Conservation (phyloP, 2,888 invertebrate genomes). For the Ramazzottius varieornatus region DNA sequence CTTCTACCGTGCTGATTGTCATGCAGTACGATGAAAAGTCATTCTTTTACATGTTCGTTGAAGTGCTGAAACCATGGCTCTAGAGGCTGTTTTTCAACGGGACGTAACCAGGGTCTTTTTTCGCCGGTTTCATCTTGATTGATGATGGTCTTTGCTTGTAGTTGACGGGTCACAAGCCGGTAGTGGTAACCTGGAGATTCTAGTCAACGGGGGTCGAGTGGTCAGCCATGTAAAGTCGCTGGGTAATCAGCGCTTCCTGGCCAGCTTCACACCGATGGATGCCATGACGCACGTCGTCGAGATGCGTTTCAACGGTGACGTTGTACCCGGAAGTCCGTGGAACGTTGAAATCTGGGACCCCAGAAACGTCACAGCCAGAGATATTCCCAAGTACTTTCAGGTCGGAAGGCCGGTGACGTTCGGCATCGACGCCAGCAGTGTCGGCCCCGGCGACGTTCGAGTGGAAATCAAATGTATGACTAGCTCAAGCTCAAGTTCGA, state of each 20-base stretch:
- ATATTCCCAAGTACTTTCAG: slow-evolving; percentile 62
- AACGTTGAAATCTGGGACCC: slow-evolving; percentile 55
- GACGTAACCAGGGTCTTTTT: too few species aligned
- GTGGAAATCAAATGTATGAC: slow-evolving; percentile 14
- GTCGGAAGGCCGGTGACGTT: slow-evolving; percentile 66
- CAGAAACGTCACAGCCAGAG: slow-evolving; percentile 29
- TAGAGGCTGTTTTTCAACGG: too few species aligned
- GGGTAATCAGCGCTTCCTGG: slow-evolving; percentile 53
- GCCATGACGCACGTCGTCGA: slow-evolving; percentile 59
- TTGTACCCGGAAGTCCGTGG: slow-evolving; percentile 51
- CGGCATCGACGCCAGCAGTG: slow-evolving; percentile 41
- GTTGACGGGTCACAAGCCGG: slow-evolving; percentile 89
- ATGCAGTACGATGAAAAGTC: too few species aligned
- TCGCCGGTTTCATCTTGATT: too few species aligned
- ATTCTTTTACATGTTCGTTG: too few species aligned
- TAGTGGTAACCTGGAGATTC: slow-evolving; percentile 75
- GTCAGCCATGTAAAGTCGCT: slow-evolving; percentile 72
- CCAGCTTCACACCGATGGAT: slow-evolving; percentile 72
- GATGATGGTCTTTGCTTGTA: slow-evolving; percentile 27
- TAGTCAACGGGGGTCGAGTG: slow-evolving; percentile 77
- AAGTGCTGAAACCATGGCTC: too few species aligned
- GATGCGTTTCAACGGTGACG: slow-evolving; percentile 54
- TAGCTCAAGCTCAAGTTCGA: too few species aligned
- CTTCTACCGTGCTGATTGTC: too few species aligned
- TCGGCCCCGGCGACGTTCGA: slow-evolving; percentile 12